phyloP scores from a whole-genome alignment of 2,113 vertebrate species.

The Pipra filicauda region DNA sequence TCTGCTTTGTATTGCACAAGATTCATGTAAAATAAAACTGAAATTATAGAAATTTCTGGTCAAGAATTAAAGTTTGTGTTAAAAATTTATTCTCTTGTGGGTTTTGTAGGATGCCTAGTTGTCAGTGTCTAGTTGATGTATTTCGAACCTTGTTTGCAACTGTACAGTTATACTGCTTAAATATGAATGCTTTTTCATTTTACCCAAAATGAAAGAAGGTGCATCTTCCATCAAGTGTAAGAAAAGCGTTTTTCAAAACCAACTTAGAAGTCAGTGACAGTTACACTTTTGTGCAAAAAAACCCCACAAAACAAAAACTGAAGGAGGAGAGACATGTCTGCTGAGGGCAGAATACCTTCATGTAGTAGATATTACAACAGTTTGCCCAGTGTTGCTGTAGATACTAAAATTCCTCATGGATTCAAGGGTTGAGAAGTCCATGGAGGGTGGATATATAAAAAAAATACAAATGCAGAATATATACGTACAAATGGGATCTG shows the following conservation, averaged over 20 bases:
- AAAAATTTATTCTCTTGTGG: background rate
- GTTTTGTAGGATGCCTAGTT: background rate
- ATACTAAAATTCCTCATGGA: background rate
- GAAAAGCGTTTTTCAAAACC: background rate
- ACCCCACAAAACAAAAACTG: rapidly evolving
- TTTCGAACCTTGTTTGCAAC: background rate
- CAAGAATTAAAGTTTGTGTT: background rate
- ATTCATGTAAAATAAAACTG: background rate
- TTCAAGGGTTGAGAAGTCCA: background rate
- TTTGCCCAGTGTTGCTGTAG: background rate
- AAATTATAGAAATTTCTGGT: background rate
- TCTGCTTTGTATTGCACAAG: background rate
- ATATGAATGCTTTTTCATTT: background rate
- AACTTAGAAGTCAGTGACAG: background rate
- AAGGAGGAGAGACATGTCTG: background rate
- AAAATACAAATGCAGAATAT: background rate
- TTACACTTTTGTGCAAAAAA: background rate
- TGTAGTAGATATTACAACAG: background rate
- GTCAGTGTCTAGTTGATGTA: background rate
- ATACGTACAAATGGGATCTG: background rate
- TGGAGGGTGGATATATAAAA: background rate
- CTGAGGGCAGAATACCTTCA: background rate
- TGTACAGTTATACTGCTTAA: background rate
- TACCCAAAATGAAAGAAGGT: background rate
- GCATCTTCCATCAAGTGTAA: background rate